Conservation (phyloP, 2,113 vertebrate species). For the Hemiscyllium ocellatum region DNA sequence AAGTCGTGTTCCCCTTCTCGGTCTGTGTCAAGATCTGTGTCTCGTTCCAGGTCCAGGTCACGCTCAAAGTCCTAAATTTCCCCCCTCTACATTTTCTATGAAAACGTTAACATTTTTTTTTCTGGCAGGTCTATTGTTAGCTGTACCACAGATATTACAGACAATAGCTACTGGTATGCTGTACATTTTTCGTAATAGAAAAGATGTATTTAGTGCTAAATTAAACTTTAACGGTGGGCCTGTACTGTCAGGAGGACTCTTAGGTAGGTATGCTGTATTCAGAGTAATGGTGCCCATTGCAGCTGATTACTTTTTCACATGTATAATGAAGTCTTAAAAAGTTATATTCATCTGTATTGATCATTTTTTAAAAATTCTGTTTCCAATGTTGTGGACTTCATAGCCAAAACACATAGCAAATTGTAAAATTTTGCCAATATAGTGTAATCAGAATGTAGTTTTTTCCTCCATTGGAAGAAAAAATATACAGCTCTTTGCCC, state of each 20-base stretch:
- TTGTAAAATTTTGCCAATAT: conserved; percentile 33
- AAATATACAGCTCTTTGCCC: conserved; percentile 19
- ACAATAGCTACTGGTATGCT: conserved; percentile 59
- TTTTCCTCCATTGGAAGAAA: not conserved
- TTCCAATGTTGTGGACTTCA: conserved; percentile 34
- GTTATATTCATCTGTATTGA: conserved; percentile 34
- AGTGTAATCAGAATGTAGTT: conserved; percentile 21
- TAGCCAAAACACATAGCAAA: conserved; percentile 21
- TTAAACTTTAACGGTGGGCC: conserved; percentile 42
- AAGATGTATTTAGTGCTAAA: conserved; percentile 51
- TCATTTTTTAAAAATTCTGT: not conserved
- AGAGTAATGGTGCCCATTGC: conserved; percentile 27
- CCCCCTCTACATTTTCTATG: conserved; percentile 42
- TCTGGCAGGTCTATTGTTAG: conserved; percentile 65
- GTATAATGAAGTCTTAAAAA: conserved; percentile 35
- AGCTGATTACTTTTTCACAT: conserved; percentile 20
- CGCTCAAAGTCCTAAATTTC: conserved; percentile 68
- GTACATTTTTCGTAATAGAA: conserved; percentile 58
- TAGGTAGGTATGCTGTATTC: conserved; percentile 57
- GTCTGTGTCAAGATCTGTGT: conserved; percentile 60
- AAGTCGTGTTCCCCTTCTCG: conserved; percentile 54
- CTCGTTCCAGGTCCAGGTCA: conserved; percentile 59
- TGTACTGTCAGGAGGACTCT: conserved; percentile 49
- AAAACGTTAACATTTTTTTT: conserved; percentile 41
- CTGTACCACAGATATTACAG: conserved; percentile 63